These are phyloP conservation scores for Phoxinus dragarum DNA, from an alignment of 2,797 vertebrate species.

Conservation along the genomic window DNA sequence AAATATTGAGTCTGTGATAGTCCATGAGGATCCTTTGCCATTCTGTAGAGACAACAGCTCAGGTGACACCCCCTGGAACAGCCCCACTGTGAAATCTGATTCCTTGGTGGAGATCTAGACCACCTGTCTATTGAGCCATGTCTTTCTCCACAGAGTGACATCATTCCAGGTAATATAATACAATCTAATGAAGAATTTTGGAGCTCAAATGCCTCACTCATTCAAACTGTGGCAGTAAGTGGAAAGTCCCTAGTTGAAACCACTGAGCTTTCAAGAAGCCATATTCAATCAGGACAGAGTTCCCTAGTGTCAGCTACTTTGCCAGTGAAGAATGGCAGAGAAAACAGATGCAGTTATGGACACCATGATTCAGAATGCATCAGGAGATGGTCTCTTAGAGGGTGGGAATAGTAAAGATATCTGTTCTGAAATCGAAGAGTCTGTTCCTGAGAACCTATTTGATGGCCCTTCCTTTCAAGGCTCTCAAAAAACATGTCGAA, in stretches of 20 bases:
- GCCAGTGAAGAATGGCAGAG: neutral
- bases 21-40: neutral
- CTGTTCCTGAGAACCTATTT: conserved; percentile 4
- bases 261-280: neutral
- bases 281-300: conserved; percentile 6
- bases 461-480: conserved; percentile 64
- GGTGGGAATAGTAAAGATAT: neutral
- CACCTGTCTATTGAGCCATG: neutral
- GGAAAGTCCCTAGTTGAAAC: conserved; percentile 24
- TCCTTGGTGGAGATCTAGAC: conserved; percentile 19
- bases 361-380: neutral
- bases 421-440: neutral
- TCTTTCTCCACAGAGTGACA: neutral
- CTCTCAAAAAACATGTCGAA: conserved; percentile 6
- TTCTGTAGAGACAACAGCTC: conserved; percentile 29
- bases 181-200: conserved; percentile 6
- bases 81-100: conserved; percentile 29
- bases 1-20: conserved; percentile 4
- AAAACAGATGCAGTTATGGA: neutral
- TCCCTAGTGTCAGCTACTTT: conserved; percentile 3
- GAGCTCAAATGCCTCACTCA: conserved; percentile 3
- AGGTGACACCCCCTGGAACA: conserved; percentile 23
- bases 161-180: neutral
- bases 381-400: neutral
- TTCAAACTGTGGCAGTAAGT: neutral